These are phyloP conservation scores for Pachymerium ferrugineum DNA, from an alignment of 2,888 invertebrate genomes.

Conservation along the genomic window DNA sequence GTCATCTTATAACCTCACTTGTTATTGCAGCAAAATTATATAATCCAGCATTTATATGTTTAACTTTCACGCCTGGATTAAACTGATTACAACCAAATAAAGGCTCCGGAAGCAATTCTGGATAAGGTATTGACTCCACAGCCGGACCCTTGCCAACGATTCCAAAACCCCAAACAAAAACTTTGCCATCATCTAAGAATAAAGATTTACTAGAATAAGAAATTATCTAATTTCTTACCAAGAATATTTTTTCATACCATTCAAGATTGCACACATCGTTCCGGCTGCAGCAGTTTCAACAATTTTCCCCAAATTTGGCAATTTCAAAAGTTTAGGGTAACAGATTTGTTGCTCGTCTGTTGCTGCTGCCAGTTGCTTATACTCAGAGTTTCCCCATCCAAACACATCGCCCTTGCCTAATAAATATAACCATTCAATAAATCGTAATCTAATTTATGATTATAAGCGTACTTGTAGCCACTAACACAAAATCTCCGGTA, in stretches of 20 bases:
- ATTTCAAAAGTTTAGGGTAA: constrained; percentile 53
- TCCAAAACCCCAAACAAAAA: constrained; percentile 92
- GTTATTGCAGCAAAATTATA: constrained; percentile 76
- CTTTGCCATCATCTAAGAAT: constrained; percentile 67
- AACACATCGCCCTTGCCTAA: constrained; percentile 82
- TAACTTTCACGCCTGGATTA: constrained; percentile 62
- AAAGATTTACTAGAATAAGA: background rate
- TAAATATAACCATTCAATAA: background rate
- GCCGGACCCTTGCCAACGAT: constrained; percentile 82
- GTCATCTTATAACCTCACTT: constrained; percentile 44
- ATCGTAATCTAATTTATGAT: background rate
- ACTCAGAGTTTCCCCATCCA: constrained; percentile 97
- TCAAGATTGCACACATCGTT: constrained; percentile 74
- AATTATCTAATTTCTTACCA: constrained; percentile 23
- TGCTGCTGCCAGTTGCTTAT: constrained; percentile 66
- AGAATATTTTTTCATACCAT: constrained; percentile 55
- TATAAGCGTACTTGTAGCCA: constrained; percentile 63
- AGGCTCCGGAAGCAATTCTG: constrained; percentile 67
- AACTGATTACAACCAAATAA: constrained; percentile 83
- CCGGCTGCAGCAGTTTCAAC: constrained; percentile 78
- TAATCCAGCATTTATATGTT: constrained; percentile 61
- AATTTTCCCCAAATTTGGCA: constrained; percentile 62
- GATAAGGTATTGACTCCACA: constrained; percentile 60
- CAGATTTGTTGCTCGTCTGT: constrained; percentile 52
- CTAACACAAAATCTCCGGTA: constrained; percentile 79